A percentile compares a stretch with the other conserved stretches of the same genome.
phyloP scores from a whole-genome alignment of 2,113 vertebrate genomes.

The Gallinago media region DNA sequence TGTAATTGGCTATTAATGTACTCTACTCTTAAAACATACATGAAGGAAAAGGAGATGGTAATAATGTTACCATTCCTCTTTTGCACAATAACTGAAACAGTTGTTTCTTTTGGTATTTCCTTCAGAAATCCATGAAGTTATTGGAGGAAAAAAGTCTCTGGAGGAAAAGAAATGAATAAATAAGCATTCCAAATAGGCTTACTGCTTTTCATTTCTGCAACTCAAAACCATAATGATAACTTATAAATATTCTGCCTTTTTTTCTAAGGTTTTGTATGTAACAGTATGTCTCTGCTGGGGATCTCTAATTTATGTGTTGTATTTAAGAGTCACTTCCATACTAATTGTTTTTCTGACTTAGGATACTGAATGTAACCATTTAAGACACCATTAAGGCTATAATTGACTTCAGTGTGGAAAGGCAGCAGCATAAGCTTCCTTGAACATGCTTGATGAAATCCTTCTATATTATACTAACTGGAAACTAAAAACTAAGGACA shows the following conservation, averaged over 20 bases:
- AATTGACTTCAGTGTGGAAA: neutral
- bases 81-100: neutral
- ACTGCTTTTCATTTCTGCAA: neutral
- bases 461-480: neutral
- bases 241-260: neutral
- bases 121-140: neutral
- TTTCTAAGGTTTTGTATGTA: neutral
- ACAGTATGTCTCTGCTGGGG: neutral
- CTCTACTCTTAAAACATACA: neutral
- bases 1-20: neutral
- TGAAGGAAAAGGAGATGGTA: neutral
- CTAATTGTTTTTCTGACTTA: neutral
- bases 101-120: neutral
- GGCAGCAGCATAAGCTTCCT: neutral
- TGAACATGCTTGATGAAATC: neutral
- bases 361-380: neutral
- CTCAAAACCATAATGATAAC: neutral
- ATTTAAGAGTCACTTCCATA: neutral
- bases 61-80: neutral
- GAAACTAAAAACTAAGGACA: neutral
- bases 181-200: neutral
- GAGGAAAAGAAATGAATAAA: neutral
- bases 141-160: neutral
- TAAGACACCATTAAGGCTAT: neutral
- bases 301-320: neutral